These are phyloP conservation scores for Laothoe populi DNA, from an alignment of 2,888 invertebrate genomes.

Conservation along the genomic window DNA sequence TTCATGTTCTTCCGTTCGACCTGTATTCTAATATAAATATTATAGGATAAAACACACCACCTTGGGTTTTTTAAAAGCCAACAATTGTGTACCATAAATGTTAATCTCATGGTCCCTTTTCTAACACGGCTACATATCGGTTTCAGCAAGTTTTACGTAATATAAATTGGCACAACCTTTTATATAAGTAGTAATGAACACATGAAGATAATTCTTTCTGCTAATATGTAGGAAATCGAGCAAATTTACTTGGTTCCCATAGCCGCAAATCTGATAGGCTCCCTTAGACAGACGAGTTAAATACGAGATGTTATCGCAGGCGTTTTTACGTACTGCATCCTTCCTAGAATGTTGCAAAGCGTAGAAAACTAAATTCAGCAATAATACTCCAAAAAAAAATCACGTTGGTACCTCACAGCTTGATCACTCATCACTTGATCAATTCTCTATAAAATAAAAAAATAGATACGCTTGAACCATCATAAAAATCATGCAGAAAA, in stretches of 20 bases:
- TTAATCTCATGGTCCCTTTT: neutral
- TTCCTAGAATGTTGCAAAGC: no score
- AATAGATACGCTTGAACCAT: no score
- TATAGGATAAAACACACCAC: neutral
- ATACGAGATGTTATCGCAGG: no score
- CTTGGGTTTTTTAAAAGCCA: neutral
- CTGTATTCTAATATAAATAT: neutral
- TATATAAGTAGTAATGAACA: neutral
- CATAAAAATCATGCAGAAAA: no score
- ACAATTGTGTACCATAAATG: neutral
- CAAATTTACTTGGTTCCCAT: neutral
- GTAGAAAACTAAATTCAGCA: no score
- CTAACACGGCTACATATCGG: neutral
- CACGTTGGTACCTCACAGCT: no score
- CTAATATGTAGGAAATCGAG: neutral
- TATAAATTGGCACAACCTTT: neutral
- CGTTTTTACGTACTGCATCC: no score
- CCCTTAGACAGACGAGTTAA: no score
- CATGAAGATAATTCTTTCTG: neutral
- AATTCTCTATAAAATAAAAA: no score
- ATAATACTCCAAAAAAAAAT: no score
- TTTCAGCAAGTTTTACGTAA: neutral
- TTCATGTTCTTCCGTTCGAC: conserved; percentile 1
- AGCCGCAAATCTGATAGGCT: no score
- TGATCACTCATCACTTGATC: no score